Percentiles rank a stretch among this genome's conserved stretches.
Conservation (phyloP, 2,113 vertebrate genomes). For the Microtus ochrogaster region DNA sequence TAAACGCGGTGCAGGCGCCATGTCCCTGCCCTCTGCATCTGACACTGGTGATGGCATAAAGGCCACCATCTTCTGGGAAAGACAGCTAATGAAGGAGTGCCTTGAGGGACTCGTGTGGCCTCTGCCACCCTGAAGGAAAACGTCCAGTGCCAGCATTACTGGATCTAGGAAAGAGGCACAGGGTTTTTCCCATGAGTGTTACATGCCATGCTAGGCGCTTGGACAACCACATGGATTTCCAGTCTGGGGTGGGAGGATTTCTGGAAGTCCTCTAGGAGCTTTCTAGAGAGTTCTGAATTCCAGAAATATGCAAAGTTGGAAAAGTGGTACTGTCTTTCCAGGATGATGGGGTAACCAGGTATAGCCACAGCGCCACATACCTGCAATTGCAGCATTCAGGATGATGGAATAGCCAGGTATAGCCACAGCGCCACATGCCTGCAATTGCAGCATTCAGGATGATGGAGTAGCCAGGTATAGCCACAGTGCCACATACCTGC, state of each 20-base stretch:
- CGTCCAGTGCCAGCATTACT: neutral
- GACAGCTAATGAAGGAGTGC: neutral
- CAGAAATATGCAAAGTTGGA: neutral
- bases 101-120: neutral
- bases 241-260: neutral
- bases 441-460: no score
- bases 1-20: neutral
- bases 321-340: neutral
- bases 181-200: neutral
- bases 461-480: no score
- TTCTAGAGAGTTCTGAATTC: slow-evolving; percentile 30
- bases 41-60: neutral
- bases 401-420: no score
- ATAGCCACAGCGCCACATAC: no score
- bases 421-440: no score
- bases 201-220: neutral
- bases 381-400: no score
- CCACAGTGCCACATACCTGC: no score
- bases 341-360: no score
- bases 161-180: neutral
- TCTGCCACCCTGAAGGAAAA: slow-evolving; percentile 16
- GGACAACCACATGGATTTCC: neutral
- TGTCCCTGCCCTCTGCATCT: neutral
- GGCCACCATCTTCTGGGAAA: neutral
- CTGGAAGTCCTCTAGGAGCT: neutral